Evolutionary conservation across 2,113 vertebrate genomes (phyloP).

Genomic region (Gambusia affinis): DNA sequence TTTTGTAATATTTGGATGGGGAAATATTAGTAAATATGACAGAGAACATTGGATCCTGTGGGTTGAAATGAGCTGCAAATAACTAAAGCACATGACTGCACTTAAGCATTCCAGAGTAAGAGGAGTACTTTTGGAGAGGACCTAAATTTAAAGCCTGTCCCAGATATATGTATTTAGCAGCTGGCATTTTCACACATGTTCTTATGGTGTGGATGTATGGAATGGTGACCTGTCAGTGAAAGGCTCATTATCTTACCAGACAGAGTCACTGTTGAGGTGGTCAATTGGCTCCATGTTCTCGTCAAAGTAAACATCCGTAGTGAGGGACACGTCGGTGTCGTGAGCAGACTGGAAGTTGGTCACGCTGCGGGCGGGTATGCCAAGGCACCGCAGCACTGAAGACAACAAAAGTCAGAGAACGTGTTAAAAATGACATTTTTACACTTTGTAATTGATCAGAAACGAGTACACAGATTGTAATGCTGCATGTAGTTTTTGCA

Average conservation of each 20-base stretch:
- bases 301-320: constrained; percentile 90
- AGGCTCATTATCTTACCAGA: constrained; percentile 83
- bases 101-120: constrained; percentile 22
- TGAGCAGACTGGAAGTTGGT: constrained; percentile 97
- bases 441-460: constrained; percentile 3
- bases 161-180: constrained; percentile 15
- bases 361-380: constrained; percentile 87
- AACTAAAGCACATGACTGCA: constrained; percentile 8
- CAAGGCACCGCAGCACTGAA: constrained; percentile 89
- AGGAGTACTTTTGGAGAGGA: constrained; percentile 7
- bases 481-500: background rate
- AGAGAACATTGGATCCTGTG: background rate
- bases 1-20: background rate
- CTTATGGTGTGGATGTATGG: background rate
- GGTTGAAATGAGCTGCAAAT: background rate
- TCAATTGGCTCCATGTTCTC: constrained; percentile 86
- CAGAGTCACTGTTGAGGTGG: constrained; percentile 87
- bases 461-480: constrained; percentile 9
- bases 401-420: constrained; percentile 13
- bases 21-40: background rate
- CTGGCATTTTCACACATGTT: background rate
- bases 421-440: background rate
- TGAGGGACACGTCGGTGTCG: constrained; percentile 91
- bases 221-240: background rate
- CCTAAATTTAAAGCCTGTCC: constrained; percentile 47